These are phyloP conservation scores for Panurus biarmicus DNA, from an alignment of 2,113 vertebrate species.

Conservation along the genomic window DNA sequence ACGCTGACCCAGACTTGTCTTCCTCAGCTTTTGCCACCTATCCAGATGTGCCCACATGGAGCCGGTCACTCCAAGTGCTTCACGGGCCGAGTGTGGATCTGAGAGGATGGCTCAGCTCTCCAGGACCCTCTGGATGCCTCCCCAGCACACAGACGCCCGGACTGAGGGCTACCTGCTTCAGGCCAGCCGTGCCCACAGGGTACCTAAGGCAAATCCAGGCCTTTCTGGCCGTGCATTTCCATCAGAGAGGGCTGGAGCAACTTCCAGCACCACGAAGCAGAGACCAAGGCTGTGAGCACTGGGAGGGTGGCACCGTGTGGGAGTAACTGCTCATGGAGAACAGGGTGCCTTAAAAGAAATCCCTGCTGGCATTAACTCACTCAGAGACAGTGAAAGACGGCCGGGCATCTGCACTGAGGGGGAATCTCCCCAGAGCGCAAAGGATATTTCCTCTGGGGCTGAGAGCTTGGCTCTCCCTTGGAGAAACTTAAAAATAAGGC, in stretches of 20 bases:
- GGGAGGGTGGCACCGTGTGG: neutral
- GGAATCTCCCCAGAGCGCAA: rapidly evolving
- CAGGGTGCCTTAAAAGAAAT: neutral
- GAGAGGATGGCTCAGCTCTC: neutral
- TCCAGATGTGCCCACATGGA: rapidly evolving
- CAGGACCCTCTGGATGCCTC: rapidly evolving
- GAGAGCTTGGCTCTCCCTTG: neutral
- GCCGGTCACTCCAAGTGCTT: rapidly evolving
- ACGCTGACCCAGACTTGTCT: neutral
- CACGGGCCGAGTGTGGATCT: too few relatives aligned
- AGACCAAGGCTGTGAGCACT: too few relatives aligned
- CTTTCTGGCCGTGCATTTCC: neutral
- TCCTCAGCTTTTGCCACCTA: neutral
- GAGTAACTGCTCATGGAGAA: neutral
- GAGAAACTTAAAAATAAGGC: neutral
- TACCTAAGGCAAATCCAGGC: neutral
- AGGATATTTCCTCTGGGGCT: neutral
- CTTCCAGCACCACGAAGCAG: neutral
- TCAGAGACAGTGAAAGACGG: neutral
- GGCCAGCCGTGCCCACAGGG: neutral
- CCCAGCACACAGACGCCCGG: neutral
- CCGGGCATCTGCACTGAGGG: neutral
- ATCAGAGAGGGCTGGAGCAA: neutral
- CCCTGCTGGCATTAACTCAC: neutral
- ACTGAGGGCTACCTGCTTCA: neutral